Conservation (phyloP, 2,113 vertebrate species). For the Galemys pyrenaicus region DNA sequence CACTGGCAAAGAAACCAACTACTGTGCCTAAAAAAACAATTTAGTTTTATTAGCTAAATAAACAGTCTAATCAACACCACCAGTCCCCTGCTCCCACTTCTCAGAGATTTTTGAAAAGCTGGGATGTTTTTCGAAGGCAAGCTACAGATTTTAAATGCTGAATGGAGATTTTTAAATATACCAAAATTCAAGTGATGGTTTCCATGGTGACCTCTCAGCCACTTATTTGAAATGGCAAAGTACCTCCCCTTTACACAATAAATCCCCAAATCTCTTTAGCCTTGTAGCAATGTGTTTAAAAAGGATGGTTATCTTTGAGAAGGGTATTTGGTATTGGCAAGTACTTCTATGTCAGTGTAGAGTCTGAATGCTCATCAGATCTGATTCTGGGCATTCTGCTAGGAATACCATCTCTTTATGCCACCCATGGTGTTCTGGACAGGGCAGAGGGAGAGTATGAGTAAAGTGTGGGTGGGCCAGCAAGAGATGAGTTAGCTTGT, state of each 20-base stretch:
- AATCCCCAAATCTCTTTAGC: not conserved
- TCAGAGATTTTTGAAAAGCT: slow-evolving; percentile 34
- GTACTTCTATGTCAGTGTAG: not conserved
- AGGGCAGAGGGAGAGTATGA: not conserved
- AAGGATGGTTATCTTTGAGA: not conserved
- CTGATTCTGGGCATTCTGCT: not conserved
- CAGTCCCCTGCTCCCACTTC: not conserved
- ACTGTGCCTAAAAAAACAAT: slow-evolving; percentile 51
- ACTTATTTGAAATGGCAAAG: not conserved
- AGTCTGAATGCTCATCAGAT: not conserved
- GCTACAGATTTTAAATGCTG: not conserved
- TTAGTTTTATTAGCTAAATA: slow-evolving; percentile 67
- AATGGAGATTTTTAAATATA: slow-evolving; percentile 15
- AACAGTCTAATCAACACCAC: slow-evolving; percentile 52
- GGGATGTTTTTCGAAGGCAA: slow-evolving; percentile 39
- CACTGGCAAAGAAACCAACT: slow-evolving; percentile 54
- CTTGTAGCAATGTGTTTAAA: not conserved
- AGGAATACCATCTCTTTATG: not conserved
- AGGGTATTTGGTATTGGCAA: not conserved
- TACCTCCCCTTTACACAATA: not conserved
- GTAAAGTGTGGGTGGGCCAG: not conserved
- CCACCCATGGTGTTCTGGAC: not conserved
- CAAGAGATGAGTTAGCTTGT: not conserved
- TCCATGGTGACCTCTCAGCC: not conserved
- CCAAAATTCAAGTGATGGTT: not conserved